A percentile compares a stretch with the other conserved stretches of the same genome.
phyloP scores from a whole-genome alignment of 2,797 vertebrate species.

The Lagocephalus sceleratus region DNA sequence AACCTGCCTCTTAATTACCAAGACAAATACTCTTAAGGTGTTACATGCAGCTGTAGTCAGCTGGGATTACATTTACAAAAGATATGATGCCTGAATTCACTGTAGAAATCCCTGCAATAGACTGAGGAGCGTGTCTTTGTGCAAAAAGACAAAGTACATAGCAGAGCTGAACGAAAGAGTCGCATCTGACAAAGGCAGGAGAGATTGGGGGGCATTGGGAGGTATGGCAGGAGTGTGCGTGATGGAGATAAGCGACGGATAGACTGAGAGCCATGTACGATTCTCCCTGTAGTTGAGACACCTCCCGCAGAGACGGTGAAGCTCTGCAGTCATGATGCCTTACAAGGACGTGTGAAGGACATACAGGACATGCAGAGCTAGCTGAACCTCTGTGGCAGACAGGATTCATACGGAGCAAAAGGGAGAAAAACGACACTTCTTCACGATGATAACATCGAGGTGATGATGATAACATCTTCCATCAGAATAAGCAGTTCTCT shows the following conservation, averaged over 20 bases:
- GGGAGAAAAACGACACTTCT: constrained; percentile 10
- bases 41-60: constrained; percentile 5
- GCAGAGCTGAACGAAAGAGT: constrained; percentile 51
- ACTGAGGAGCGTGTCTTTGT: constrained; percentile 61
- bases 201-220: constrained; percentile 45
- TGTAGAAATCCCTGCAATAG: constrained; percentile 46
- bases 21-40: constrained; percentile 16
- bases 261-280: constrained; percentile 52
- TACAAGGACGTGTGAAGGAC: constrained; percentile 75
- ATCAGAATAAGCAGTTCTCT: constrained; percentile 18
- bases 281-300: constrained; percentile 57
- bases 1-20: constrained; percentile 19
- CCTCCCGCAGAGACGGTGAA: constrained; percentile 53
- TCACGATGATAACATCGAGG: not conserved
- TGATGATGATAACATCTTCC: constrained; percentile 13
- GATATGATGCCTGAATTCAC: constrained; percentile 12
- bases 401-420: not conserved
- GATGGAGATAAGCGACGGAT: constrained; percentile 70
- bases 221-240: constrained; percentile 56
- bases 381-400: constrained; percentile 22
- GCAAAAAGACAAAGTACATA: constrained; percentile 56
- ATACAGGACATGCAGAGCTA: constrained; percentile 16
- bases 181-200: constrained; percentile 43
- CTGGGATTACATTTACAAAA: constrained; percentile 31
- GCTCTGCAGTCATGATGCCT: constrained; percentile 57